These are phyloP conservation scores for Xenentodon cancila DNA, from an alignment of 2,797 vertebrate genomes.

Conservation along the genomic window DNA sequence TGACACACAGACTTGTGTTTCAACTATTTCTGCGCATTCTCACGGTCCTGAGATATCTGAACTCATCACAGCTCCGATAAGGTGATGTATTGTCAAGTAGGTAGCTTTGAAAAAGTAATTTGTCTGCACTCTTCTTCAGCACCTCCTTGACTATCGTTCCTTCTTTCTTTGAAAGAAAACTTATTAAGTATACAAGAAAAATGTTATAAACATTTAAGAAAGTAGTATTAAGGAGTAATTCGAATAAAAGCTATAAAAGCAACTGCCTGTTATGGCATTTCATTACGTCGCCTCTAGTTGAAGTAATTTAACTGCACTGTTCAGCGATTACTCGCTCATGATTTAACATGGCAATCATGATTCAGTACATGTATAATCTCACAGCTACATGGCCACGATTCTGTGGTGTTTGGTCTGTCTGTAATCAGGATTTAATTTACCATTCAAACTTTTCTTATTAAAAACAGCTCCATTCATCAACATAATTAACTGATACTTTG, in stretches of 20 bases:
- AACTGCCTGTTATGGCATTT: neutral
- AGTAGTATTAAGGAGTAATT: neutral
- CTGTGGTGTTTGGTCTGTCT: too few species aligned
- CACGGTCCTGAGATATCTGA: neutral
- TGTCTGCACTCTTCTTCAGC: neutral
- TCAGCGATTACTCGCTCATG: too few species aligned
- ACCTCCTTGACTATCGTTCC: neutral
- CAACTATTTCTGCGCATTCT: too few species aligned
- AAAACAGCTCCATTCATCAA: too few species aligned
- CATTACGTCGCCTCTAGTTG: neutral
- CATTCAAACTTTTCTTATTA: too few species aligned
- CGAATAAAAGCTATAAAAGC: neutral
- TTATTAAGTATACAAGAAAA: neutral
- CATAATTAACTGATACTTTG: too few species aligned
- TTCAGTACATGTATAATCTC: too few species aligned
- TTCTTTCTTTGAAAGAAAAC: neutral
- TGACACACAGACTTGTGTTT: too few species aligned
- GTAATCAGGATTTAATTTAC: too few species aligned
- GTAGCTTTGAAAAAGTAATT: constrained; percentile 14
- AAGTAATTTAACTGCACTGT: neutral
- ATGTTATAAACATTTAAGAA: neutral
- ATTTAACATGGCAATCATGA: too few species aligned
- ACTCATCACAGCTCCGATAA: constrained; percentile 14
- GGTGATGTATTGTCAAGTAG: neutral
- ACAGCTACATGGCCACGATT: too few species aligned